Conservation (phyloP, 2,888 invertebrate species). For the Zhuqinia jingwanae region DNA sequence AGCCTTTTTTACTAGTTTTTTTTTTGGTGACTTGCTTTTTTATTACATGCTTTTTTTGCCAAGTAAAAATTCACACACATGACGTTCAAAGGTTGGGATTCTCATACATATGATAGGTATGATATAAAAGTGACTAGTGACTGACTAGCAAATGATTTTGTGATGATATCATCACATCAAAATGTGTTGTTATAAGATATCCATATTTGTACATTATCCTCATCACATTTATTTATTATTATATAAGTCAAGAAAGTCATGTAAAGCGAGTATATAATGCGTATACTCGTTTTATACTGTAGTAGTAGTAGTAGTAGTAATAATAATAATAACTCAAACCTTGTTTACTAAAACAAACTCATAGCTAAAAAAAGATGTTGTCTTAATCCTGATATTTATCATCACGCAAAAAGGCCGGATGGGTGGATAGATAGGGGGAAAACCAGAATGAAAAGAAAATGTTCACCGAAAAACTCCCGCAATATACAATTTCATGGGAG, state of each 20-base stretch:
- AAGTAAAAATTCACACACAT: not conserved
- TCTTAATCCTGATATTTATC: not conserved
- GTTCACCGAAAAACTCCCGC: conserved; percentile 55
- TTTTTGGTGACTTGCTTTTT: not conserved
- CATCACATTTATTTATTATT: not conserved
- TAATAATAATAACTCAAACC: not conserved
- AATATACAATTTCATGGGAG: conserved; percentile 63
- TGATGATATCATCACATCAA: conserved; percentile 40
- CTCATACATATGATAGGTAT: not conserved
- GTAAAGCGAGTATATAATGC: no score
- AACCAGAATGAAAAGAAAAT: not conserved
- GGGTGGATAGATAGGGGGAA: not conserved
- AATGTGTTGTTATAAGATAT: no score
- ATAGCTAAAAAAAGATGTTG: not conserved
- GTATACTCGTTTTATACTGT: no score
- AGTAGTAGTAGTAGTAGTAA: not conserved
- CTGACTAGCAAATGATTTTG: conserved; percentile 24
- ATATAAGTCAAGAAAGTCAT: no score
- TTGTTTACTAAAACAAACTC: not conserved
- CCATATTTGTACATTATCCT: not conserved
- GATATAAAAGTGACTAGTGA: not conserved
- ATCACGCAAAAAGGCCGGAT: conserved; percentile 7
- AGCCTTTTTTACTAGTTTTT: not conserved
- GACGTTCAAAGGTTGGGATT: not conserved
- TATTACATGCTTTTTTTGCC: not conserved